Conservation (phyloP, 2,113 vertebrate genomes). For the Clarias magur region DNA sequence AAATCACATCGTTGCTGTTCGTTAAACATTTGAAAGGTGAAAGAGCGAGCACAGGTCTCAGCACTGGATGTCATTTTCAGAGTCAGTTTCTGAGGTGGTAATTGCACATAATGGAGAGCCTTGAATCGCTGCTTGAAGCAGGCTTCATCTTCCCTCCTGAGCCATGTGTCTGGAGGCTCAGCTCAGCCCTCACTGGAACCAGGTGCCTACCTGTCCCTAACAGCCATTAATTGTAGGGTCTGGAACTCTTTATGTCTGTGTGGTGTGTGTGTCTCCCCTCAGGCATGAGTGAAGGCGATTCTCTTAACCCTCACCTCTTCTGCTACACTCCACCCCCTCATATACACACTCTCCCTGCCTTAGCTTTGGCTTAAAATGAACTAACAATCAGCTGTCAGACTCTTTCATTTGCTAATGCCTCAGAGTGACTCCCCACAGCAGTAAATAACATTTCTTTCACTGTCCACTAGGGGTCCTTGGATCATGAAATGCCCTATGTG, state of each 20-base stretch:
- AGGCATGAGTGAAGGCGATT: not conserved
- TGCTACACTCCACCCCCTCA: not conserved
- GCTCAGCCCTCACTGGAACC: slow-evolving; percentile 37
- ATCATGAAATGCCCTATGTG: not conserved
- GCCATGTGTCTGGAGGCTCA: slow-evolving; percentile 32
- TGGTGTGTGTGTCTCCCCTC: slow-evolving; percentile 18
- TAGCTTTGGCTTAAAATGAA: slow-evolving; percentile 6
- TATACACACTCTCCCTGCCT: slow-evolving; percentile 10
- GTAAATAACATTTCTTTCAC: not conserved
- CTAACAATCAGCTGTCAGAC: slow-evolving; percentile 21
- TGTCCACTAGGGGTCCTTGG: not conserved
- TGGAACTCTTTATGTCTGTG: slow-evolving; percentile 20
- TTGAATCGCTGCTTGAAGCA: slow-evolving; percentile 11
- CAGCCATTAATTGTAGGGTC: slow-evolving; percentile 45
- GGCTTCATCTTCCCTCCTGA: slow-evolving; percentile 8
- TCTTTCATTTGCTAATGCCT: not conserved
- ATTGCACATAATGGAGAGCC: slow-evolving; percentile 34
- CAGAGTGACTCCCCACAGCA: not conserved
- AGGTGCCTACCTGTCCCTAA: slow-evolving; percentile 31
- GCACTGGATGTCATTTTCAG: slow-evolving; percentile 1
- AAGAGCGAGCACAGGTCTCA: not conserved
- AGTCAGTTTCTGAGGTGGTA: slow-evolving; percentile 22
- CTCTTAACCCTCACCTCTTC: slow-evolving; percentile 3
- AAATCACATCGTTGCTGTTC: not conserved
- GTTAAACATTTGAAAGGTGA: not conserved